phyloP scores from a whole-genome alignment of 37 sponge, comb jelly and placozoan genomes.

The Ephydatia muelleri region DNA sequence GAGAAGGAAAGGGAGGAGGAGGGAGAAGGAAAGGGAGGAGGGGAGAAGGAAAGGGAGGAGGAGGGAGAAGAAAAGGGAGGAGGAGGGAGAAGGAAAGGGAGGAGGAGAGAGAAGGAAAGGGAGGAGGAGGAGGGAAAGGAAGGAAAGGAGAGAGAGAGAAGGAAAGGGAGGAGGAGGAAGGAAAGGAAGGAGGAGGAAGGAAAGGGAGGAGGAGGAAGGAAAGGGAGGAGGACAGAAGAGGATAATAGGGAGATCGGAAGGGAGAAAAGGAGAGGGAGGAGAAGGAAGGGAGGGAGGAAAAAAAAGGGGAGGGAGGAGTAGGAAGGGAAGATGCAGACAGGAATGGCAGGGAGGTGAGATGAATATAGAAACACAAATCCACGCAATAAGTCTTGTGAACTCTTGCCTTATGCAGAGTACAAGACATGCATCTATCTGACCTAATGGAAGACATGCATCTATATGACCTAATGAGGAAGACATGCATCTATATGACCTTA shows the following conservation, averaged over 20 bases:
- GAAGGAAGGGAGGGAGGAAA: constrained; percentile 4
- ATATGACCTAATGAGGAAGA: too few species aligned
- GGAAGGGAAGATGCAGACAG: too few species aligned
- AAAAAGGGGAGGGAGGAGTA: too few species aligned
- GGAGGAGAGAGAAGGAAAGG: background rate
- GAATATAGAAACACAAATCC: too few species aligned
- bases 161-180: background rate
- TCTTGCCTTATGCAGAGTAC: too few species aligned
- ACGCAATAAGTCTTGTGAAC: too few species aligned
- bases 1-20: too few species aligned
- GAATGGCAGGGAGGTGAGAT: too few species aligned
- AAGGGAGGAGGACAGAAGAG: background rate
- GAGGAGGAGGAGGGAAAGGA: background rate
- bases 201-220: constrained; percentile 1
- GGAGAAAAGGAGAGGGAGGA: background rate
- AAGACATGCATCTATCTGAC: too few species aligned
- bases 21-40: too few species aligned
- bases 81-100: background rate
- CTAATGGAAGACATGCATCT: too few species aligned
- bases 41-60: background rate
- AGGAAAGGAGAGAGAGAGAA: background rate
- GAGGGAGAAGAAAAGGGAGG: background rate
- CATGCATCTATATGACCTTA: too few species aligned
- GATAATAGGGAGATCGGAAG: background rate
- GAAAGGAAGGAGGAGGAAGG: constrained; percentile 8